phyloP scores from a whole-genome alignment of 2,113 vertebrate genomes.

The Xenopus laevis region DNA sequence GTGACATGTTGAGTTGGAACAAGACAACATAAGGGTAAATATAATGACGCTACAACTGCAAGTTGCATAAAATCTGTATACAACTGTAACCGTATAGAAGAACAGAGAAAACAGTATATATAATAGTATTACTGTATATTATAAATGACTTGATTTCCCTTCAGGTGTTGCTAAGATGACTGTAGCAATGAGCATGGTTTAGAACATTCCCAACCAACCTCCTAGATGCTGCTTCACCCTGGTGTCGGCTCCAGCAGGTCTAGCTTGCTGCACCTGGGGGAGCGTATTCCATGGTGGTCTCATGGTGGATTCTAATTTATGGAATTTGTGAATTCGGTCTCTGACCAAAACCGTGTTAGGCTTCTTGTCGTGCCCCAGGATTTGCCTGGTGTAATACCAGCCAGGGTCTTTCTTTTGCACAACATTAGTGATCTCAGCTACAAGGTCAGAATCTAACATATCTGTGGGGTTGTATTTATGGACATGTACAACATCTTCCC shows the following conservation, averaged over 20 bases:
- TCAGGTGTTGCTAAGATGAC: constrained; percentile 69
- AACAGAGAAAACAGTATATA: no score
- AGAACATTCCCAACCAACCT: constrained; percentile 79
- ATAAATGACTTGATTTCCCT: constrained; percentile 58
- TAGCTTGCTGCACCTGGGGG: constrained; percentile 60
- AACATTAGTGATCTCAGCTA: constrained; percentile 86
- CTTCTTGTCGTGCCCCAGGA: constrained; percentile 65
- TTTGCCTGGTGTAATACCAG: constrained; percentile 60
- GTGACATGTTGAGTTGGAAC: no score
- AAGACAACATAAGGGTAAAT: no score
- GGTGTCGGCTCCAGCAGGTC: constrained; percentile 57
- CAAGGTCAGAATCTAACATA: constrained; percentile 73
- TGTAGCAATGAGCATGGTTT: constrained; percentile 41
- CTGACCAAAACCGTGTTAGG: constrained; percentile 76
- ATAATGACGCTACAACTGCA: no score
- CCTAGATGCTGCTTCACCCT: constrained; percentile 67
- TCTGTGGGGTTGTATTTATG: constrained; percentile 81
- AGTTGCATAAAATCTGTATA: no score
- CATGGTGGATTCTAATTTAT: constrained; percentile 81
- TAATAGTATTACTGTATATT: no score
- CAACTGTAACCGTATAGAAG: no score
- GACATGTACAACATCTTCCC: constrained; percentile 77
- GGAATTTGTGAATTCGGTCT: constrained; percentile 93
- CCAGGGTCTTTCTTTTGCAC: constrained; percentile 84
- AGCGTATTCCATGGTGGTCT: constrained; percentile 71